Evolutionary conservation across 2,888 invertebrate species (phyloP).

Genomic region (Drosophila borealis): DNA sequence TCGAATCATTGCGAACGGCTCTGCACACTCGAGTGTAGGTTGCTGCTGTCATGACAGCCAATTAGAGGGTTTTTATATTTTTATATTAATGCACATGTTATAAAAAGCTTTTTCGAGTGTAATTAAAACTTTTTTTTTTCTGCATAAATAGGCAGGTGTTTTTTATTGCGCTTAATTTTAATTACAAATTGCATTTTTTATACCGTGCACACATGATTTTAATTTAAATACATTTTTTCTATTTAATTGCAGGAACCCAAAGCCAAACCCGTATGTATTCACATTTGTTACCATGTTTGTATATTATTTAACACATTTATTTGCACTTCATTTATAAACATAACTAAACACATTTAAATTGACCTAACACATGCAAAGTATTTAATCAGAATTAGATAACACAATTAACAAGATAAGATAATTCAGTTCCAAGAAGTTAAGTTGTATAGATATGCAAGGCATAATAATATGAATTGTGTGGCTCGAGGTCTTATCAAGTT

Average conservation of each 20-base stretch:
- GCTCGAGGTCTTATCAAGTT: conserved; percentile 1
- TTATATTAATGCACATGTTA: neutral
- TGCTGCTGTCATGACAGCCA: conserved; percentile 48
- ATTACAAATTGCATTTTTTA: conserved; percentile 18
- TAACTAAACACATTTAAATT: conserved; percentile 2
- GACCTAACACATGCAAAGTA: conserved; percentile 11
- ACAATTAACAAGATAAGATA: conserved; percentile 10
- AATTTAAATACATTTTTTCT: conserved; percentile 42
- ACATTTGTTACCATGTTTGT: conserved; percentile 31
- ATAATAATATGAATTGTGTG: neutral
- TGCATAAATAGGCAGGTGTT: neutral
- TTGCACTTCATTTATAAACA: neutral
- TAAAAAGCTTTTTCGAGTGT: too few relatives aligned
- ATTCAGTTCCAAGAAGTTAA: conserved; percentile 7
- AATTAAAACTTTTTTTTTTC: neutral
- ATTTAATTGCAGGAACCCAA: conserved; percentile 80
- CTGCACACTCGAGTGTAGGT: conserved; percentile 32
- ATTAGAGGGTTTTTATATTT: conserved; percentile 56
- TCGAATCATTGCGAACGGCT: neutral
- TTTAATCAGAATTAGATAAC: conserved; percentile 12
- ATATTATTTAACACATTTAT: conserved; percentile 17
- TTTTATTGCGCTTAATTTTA: conserved; percentile 13
- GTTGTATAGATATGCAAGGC: neutral
- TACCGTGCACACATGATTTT: conserved; percentile 23
- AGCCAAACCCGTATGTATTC: conserved; percentile 82